Conservation (phyloP, 2,113 vertebrate genomes). For the Sander lucioperca region DNA sequence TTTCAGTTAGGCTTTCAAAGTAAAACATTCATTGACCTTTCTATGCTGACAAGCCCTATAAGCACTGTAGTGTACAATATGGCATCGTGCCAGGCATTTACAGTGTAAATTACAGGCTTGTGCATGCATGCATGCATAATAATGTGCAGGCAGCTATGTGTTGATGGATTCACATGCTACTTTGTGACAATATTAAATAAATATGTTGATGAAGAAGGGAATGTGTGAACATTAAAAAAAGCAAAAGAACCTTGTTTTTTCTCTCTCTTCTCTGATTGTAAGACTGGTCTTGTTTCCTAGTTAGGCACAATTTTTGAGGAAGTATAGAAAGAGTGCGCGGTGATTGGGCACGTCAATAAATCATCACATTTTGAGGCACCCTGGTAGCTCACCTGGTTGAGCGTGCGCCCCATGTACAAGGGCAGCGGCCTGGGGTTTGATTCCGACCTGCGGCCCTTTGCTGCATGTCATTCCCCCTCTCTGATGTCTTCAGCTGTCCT, state of each 20-base stretch:
- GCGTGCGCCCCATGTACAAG: no score
- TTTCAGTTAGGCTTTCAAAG: slow-evolving; percentile 7
- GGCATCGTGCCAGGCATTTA: neutral
- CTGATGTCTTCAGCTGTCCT: no score
- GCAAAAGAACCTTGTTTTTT: neutral
- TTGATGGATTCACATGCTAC: neutral
- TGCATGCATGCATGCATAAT: neutral
- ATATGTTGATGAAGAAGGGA: neutral
- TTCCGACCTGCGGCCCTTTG: no score
- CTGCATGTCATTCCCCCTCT: no score
- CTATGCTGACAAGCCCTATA: neutral
- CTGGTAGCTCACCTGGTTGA: no score
- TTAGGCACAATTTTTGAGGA: neutral
- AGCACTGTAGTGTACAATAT: neutral
- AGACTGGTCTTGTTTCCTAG: neutral
- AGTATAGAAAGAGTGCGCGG: neutral
- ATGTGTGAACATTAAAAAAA: neutral
- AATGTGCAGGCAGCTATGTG: neutral
- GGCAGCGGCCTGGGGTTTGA: no score
- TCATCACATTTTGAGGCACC: no score
- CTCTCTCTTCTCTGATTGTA: neutral
- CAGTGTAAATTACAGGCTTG: neutral
- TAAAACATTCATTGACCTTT: slow-evolving; percentile 36
- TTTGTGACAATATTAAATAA: neutral
- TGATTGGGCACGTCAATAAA: neutral